Base-by-base conservation (phyloP, 2,113 vertebrate species). In the Aythya baeri region DNA sequence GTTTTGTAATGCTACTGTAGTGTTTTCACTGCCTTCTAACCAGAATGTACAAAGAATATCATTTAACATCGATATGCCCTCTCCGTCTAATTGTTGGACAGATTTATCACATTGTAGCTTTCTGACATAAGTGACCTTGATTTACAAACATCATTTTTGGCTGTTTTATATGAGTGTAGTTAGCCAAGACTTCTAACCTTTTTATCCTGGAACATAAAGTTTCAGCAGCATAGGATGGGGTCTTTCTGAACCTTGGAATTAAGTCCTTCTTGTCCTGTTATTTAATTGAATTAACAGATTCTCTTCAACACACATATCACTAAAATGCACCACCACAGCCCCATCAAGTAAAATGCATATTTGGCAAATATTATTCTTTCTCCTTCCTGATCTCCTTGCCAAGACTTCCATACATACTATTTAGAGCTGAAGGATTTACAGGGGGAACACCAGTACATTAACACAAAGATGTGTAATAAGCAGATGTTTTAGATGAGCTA, bases 401-500 rank as follows among this genome's bases (percentile, higher is more conserved):
- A 97, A 91, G 88, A 66, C 66, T 96, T 93, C 83, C 70, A 81
- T 41, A 88, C 66, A 2, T 80, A 96, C 91, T 95, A 96, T 88
- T 95, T 91, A 95, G 96, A 94, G 83, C 86, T 92, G 92, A 95
- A 97, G 91, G 76, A 91, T 96, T 92, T 96, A 94, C 83, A 61
- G 63, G 70, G 91, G 91, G 89, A 97, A 74, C 90, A 96, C 82
- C 79, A 93, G 78, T 95, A 92, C 81, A 88, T 61, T 89, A 94
- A 82, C 72, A 83, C 89, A 43, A 73, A 86, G 77, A 92, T 96
- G 86, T 86, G 91, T 73, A 96, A 96, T 92, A 96, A 96, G 91
- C 95, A 98, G 96, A 96, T 97, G 95, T 97, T 97, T 91, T 72
- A 87, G 78, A 94, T 76, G 92, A 94, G 96, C 67, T 9, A 57